Evolutionary conservation across 2,797 vertebrate genomes (phyloP).

Genomic region (Xenops minutus): DNA sequence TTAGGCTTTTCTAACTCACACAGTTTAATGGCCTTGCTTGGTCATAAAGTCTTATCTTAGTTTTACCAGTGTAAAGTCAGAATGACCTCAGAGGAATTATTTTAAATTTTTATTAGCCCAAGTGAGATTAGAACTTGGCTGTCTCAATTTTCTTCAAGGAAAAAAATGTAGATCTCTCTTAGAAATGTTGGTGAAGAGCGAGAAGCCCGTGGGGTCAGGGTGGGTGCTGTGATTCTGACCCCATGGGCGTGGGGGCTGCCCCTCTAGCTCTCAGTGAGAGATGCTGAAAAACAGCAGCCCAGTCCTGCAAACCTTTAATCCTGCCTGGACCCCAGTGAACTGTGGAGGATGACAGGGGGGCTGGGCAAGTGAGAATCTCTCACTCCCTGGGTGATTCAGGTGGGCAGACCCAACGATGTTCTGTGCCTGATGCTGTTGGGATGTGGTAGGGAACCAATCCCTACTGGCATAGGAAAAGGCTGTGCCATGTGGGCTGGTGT

Average conservation of each 20-base stretch:
- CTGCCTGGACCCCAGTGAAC: neutral
- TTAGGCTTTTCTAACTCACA: conserved; percentile 1
- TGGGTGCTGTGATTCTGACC: neutral
- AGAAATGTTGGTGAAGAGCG: neutral
- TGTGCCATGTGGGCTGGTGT: neutral
- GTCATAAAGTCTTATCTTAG: conserved; percentile 24
- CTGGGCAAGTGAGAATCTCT: neutral
- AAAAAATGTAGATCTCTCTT: neutral
- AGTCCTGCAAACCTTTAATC: neutral
- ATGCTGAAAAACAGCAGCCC: neutral
- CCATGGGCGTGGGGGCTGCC: rapidly evolving
- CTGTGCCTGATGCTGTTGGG: neutral
- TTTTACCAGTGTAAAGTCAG: neutral
- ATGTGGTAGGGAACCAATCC: neutral
- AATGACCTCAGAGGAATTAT: conserved; percentile 30
- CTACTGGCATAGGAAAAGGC: neutral
- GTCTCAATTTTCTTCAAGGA: neutral
- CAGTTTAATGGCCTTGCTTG: neutral
- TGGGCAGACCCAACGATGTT: rapidly evolving
- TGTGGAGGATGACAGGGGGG: neutral
- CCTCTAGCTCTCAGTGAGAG: rapidly evolving
- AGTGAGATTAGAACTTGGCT: neutral
- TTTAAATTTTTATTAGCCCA: conserved; percentile 24
- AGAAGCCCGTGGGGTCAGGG: rapidly evolving
- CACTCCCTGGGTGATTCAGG: neutral